phyloP scores from a whole-genome alignment of 92 coral and sea anemone species.

The Diadumene lineata region DNA sequence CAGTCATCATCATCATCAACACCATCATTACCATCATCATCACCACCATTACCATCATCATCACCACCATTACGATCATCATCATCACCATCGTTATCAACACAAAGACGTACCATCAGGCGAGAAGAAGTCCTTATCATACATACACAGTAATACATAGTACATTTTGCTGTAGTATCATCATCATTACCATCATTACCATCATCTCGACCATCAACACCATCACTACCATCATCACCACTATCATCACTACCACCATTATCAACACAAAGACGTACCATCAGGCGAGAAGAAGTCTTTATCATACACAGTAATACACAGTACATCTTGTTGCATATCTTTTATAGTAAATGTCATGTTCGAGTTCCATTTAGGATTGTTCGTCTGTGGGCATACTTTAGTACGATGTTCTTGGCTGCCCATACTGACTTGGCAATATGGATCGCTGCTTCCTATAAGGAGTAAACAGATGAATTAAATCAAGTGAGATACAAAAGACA shows the following conservation, averaged over 20 bases:
- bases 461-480: background rate
- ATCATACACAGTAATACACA: constrained; percentile 94
- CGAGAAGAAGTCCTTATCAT: constrained; percentile 92
- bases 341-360: constrained; percentile 78
- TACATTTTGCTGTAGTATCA: constrained; percentile 64
- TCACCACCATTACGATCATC: background rate
- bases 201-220: background rate
- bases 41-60: background rate
- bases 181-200: background rate
- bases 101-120: constrained; percentile 69
- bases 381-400: constrained; percentile 88
- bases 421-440: constrained; percentile 97
- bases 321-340: constrained; percentile 87
- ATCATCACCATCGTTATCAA: background rate
- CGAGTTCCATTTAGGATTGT: constrained; percentile 95
- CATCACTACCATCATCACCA: background rate
- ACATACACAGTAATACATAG: constrained; percentile 93
- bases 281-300: constrained; percentile 95
- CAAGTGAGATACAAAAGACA: background rate
- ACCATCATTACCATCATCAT: background rate
- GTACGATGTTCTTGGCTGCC: constrained; percentile 96
- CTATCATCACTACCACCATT: background rate
- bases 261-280: constrained; percentile 48
- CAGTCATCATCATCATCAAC: background rate
- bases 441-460: constrained; percentile 86